phyloP scores from a whole-genome alignment of 2,888 invertebrate genomes.

The Amphipoea oculea region DNA sequence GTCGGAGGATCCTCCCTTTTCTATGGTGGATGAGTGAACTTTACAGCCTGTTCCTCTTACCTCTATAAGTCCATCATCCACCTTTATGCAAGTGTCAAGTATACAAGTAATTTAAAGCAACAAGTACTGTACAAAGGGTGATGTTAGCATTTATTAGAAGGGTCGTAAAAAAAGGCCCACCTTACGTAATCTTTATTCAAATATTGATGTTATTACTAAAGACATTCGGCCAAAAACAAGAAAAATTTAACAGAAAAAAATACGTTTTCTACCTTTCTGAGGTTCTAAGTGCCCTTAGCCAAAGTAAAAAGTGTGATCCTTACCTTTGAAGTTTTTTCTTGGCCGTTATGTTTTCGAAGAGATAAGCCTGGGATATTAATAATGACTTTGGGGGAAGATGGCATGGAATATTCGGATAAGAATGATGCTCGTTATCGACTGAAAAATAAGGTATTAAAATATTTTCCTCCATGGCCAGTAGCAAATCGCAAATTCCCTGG shows the following conservation, averaged over 20 bases:
- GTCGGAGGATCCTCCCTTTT: too few relatives aligned
- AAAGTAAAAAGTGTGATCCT: conserved; percentile 55
- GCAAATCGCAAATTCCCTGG: neutral
- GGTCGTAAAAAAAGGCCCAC: neutral
- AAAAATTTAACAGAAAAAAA: conserved; percentile 36
- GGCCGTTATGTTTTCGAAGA: conserved; percentile 42
- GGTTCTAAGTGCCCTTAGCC: conserved; percentile 48
- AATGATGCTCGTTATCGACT: conserved; percentile 23
- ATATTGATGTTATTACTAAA: conserved; percentile 45
- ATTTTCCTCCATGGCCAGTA: neutral
- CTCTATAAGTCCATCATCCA: too few relatives aligned
- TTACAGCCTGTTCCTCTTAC: too few relatives aligned
- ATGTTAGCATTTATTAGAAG: neutral
- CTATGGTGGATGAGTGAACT: too few relatives aligned
- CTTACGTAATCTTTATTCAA: conserved; percentile 30
- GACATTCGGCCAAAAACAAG: conserved; percentile 21
- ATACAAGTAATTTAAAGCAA: neutral
- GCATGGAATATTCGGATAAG: conserved; percentile 9
- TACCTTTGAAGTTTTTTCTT: conserved; percentile 52
- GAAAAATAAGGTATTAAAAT: conserved; percentile 20
- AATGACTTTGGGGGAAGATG: conserved; percentile 36
- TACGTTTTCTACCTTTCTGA: conserved; percentile 49
- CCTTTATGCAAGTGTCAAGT: neutral
- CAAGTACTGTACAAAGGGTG: neutral
- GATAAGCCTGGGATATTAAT: conserved; percentile 47